Conservation (phyloP, 2,113 vertebrate genomes). For the Propithecus coquereli region DNA sequence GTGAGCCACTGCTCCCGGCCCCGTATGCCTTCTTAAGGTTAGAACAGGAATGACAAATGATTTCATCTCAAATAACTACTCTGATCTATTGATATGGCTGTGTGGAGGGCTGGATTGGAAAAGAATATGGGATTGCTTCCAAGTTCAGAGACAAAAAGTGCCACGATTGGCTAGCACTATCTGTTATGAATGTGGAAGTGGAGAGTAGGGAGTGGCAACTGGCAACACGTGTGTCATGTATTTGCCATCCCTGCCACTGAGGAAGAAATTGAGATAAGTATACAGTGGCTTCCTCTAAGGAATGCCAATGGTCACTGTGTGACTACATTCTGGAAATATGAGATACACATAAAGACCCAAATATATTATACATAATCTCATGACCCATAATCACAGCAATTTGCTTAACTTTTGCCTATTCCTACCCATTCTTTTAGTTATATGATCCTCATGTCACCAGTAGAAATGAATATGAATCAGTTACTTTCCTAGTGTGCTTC, state of each 20-base stretch:
- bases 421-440: not conserved
- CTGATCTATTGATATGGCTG: not conserved
- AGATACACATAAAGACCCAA: not conserved
- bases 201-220: not conserved
- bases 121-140: not conserved
- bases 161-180: not conserved
- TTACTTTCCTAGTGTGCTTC: slow-evolving; percentile 25
- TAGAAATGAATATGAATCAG: slow-evolving; percentile 16
- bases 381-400: not conserved
- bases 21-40: not conserved
- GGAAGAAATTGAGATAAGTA: slow-evolving; percentile 14
- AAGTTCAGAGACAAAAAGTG: slow-evolving; percentile 20
- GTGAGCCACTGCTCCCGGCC: too few relatives aligned
- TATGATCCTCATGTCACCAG: not conserved
- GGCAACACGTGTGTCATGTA: not conserved
- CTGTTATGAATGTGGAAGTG: not conserved
- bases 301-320: not conserved
- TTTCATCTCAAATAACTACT: not conserved
- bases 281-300: not conserved
- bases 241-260: not conserved
- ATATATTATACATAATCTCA: not conserved
- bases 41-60: not conserved
- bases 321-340: not conserved
- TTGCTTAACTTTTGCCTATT: not conserved
- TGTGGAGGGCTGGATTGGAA: not conserved